Evolutionary conservation across 2,113 vertebrate genomes (phyloP).

Genomic region (Mungos mungo): DNA sequence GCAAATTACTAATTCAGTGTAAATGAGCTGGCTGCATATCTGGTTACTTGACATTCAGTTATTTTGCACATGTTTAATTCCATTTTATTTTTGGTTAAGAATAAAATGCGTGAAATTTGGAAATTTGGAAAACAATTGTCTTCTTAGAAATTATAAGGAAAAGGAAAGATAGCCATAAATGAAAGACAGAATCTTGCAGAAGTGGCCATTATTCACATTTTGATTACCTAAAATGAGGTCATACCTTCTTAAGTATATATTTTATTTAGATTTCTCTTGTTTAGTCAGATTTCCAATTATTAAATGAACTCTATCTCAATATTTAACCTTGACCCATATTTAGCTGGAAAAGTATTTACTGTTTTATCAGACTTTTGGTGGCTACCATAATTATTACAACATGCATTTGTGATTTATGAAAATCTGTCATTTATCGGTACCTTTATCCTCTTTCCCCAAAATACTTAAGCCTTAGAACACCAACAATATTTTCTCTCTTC

Average conservation of each 20-base stretch:
- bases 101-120: not conserved
- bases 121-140: conserved; percentile 10
- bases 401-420: conserved; percentile 42
- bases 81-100: conserved; percentile 57
- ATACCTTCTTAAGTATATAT: not conserved
- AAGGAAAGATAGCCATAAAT: not conserved
- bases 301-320: conserved; percentile 1
- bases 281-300: conserved; percentile 23
- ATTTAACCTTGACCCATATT: not conserved
- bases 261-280: conserved; percentile 46
- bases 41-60: conserved; percentile 38
- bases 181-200: not conserved
- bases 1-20: conserved; percentile 69
- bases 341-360: not conserved
- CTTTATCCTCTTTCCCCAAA: conserved; percentile 35
- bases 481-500: not conserved
- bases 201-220: conserved; percentile 22
- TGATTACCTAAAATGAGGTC: conserved; percentile 16
- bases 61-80: not conserved
- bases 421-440: conserved; percentile 23
- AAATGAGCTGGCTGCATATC: conserved; percentile 37
- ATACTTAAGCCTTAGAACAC: conserved; percentile 1
- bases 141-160: conserved; percentile 36
- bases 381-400: not conserved
- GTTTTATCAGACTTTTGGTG: conserved; percentile 9